These are phyloP conservation scores for Rhopalosiphum nymphaeae DNA, from an alignment of 2,888 invertebrate species.

Conservation along the genomic window DNA sequence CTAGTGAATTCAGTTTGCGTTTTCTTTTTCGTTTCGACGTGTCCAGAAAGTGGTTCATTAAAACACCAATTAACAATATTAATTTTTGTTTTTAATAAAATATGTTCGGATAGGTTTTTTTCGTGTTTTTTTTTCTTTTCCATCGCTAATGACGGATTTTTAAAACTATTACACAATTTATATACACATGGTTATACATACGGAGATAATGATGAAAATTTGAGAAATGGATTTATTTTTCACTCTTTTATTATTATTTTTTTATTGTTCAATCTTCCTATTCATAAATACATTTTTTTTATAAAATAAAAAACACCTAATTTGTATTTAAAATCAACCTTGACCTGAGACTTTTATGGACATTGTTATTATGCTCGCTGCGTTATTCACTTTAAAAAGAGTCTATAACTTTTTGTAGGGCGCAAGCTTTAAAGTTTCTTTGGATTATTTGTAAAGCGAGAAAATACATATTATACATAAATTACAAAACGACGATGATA, in stretches of 20 bases:
- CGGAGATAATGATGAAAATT: too few relatives aligned
- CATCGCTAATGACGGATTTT: not conserved
- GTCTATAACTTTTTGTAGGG: not conserved
- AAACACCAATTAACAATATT: not conserved
- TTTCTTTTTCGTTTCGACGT: not conserved
- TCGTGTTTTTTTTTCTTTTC: not conserved
- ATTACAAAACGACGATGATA: not conserved
- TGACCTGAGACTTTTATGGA: not conserved
- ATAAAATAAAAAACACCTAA: not conserved
- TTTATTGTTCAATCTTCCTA: not conserved
- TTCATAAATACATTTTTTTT: not conserved
- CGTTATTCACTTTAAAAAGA: not conserved
- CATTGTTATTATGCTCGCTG: not conserved
- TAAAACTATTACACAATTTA: not conserved
- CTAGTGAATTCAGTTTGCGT: not conserved
- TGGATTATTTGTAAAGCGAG: not conserved
- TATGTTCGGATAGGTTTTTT: not conserved
- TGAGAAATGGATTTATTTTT: not conserved
- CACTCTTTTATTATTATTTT: not conserved
- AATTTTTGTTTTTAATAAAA: not conserved
- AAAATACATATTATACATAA: not conserved
- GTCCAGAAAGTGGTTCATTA: not conserved
- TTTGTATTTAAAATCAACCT: not conserved
- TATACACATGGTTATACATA: not conserved
- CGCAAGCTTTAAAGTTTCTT: not conserved